Base-by-base conservation (phyloP, 2,888 invertebrate species). In the Troides aeacus region DNA sequence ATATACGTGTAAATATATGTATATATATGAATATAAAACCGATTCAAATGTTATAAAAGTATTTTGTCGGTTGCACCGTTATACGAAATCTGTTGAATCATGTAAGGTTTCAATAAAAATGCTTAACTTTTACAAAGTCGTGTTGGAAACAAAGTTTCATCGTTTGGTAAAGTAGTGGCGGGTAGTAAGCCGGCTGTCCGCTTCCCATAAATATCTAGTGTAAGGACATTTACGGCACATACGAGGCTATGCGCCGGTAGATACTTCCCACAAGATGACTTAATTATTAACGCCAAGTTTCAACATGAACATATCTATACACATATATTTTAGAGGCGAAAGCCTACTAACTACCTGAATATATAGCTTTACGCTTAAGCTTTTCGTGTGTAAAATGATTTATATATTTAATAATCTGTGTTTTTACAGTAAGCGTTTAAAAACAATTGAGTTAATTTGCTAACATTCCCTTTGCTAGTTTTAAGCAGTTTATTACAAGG, bases 211-310 rank as follows among this genome's bases (percentile, higher is more conserved):
- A 66, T 60, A 66, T 42, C 30, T 30, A 23, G 23, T 30, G 15
- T n/a, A 50, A 66, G 23, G 59, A 59, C 65, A 58, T 66, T 59
- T 66, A 60, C 66, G 59, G 58, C 59, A 60, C 66, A 30, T 30
- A 30, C 66, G 24, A 50, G 59, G 12, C 50, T 60, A 50, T 66
- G 59, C 36, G 46, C 2, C 17, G 30, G 66, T 15, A n/a, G n/a
- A 66, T 60, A 60, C 59, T 66, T 66, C 50, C 39, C 59, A 65
- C 50, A 30, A 30, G 21, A 46, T 18, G 30, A 50, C 42, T 21
- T 59, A n/a, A 50, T 50, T 6, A 59, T 60, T 50, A 65, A 36
- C n/a, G 17, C 24, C n/a, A 58, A 24, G 24, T 59, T 57, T 58
- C 58, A n/a, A 23, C 3, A 58, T 56, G 56, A 21, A 21, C 56